Conservation (phyloP, 2,797 vertebrate genomes). For the Morus bassanus region DNA sequence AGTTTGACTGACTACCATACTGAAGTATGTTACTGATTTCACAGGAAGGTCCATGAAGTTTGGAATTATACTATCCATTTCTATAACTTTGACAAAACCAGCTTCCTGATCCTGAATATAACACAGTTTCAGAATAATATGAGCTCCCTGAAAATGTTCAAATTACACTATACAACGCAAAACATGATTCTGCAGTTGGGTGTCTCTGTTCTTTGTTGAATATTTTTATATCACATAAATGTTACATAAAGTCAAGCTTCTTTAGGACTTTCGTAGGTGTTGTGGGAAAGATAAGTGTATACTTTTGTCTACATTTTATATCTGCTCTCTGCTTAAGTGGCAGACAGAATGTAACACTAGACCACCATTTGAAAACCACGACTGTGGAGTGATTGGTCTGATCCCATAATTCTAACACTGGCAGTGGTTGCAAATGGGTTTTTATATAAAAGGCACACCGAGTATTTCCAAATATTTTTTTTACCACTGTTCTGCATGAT, state of each 20-base stretch:
- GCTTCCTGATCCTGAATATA: neutral
- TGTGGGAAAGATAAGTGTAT: neutral
- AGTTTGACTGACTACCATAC: neutral
- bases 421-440: accelerated
- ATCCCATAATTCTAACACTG: accelerated
- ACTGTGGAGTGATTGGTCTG: neutral
- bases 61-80: neutral
- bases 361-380: neutral
- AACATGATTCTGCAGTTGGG: neutral
- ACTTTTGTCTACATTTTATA: neutral
- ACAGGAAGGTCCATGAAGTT: neutral
- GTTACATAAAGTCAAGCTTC: neutral
- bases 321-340: neutral
- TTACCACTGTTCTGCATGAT: neutral
- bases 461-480: neutral
- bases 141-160: neutral
- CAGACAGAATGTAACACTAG: neutral
- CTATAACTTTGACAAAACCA: neutral
- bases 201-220: neutral
- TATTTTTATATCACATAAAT: neutral
- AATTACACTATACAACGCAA: neutral
- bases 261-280: neutral
- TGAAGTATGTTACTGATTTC: neutral
- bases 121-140: neutral
- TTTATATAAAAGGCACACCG: neutral